phyloP scores from a whole-genome alignment of 2,113 vertebrate species.

The Aplodontia rufa region DNA sequence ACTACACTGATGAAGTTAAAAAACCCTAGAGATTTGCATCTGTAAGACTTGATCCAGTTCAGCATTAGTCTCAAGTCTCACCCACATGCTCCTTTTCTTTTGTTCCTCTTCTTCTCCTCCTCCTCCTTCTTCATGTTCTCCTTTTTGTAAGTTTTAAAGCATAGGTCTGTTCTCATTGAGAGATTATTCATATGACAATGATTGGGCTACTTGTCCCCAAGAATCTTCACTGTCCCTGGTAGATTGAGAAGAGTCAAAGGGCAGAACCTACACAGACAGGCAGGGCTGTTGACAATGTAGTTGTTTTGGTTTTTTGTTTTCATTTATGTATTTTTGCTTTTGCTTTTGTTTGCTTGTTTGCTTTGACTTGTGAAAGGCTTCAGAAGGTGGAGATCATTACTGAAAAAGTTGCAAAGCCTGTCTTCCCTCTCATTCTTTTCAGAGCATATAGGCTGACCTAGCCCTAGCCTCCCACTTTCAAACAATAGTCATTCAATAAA shows the following conservation, averaged over 20 bases:
- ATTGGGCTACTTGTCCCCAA: neutral
- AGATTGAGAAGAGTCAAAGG: neutral
- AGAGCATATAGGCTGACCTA: neutral
- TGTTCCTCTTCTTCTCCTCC: accelerated
- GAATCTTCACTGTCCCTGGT: neutral
- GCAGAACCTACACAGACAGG: neutral
- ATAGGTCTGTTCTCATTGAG: neutral
- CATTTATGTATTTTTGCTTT: too few relatives aligned
- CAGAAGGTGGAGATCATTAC: neutral
- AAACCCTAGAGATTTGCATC: neutral
- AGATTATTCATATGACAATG: neutral
- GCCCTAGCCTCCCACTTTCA: neutral
- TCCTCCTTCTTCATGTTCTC: too few relatives aligned
- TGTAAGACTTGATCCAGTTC: neutral
- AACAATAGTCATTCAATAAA: conserved; percentile 36
- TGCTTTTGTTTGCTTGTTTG: neutral
- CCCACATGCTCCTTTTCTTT: neutral
- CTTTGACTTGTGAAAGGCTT: neutral
- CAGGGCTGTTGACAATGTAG: neutral
- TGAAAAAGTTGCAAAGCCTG: neutral
- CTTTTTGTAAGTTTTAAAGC: neutral
- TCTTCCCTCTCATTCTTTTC: neutral
- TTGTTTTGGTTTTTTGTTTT: too few relatives aligned
- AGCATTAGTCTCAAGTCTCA: neutral
- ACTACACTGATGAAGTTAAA: neutral